phyloP scores from a whole-genome alignment of 2,888 invertebrate genomes.

The Nephrotoma appendiculata region DNA sequence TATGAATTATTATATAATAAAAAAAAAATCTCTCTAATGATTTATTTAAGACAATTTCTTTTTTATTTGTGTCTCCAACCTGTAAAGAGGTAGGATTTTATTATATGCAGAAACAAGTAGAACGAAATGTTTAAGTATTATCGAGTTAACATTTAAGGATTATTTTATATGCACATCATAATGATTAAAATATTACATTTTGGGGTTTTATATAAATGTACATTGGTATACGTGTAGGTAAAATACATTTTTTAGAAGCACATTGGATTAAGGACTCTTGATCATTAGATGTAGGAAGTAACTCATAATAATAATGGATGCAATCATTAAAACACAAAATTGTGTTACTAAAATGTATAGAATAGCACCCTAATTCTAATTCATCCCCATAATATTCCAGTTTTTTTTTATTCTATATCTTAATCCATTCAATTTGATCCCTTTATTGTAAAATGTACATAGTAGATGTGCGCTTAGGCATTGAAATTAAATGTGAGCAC shows the following conservation, averaged over 20 bases:
- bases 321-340: not conserved
- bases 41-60: not conserved
- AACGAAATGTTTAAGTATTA: slow-evolving; percentile 13
- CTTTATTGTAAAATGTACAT: not conserved
- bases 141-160: slow-evolving; percentile 16
- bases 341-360: not conserved
- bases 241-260: not conserved
- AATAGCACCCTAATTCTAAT: not conserved
- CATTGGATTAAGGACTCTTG: not conserved
- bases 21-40: not conserved
- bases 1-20: not conserved
- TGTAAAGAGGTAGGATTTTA: not conserved
- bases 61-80: not conserved
- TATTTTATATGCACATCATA: slow-evolving; percentile 11
- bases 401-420: not conserved
- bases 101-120: not conserved
- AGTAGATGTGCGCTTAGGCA: not conserved
- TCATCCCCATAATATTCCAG: not conserved
- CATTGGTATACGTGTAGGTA: not conserved
- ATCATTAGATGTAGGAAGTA: not conserved
- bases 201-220: not conserved
- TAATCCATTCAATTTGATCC: not conserved
- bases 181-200: not conserved
- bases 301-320: not conserved
- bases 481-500: not conserved